Evolutionary conservation across 2,113 vertebrate species (phyloP).

Genomic region (Stercorarius parasiticus): DNA sequence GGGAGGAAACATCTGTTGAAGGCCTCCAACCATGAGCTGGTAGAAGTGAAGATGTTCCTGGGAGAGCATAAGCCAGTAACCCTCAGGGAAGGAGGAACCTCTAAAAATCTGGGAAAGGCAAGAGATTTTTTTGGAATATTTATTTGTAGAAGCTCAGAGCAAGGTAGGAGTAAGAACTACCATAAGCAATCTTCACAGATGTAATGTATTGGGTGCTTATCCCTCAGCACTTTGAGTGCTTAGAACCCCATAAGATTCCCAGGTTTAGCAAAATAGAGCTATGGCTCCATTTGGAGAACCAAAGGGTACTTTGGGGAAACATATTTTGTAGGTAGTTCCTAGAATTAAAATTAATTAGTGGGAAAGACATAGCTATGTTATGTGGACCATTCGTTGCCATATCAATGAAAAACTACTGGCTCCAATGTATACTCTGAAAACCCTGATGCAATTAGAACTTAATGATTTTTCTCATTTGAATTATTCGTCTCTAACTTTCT

Average conservation of each 20-base stretch:
- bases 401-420: neutral
- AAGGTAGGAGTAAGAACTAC: neutral
- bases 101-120: neutral
- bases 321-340: neutral
- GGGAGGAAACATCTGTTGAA: neutral
- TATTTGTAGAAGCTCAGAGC: neutral
- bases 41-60: neutral
- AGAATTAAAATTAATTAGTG: neutral
- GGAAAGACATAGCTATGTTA: neutral
- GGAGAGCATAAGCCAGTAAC: neutral
- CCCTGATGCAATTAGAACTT: neutral
- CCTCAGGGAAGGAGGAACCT: neutral
- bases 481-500: neutral
- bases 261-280: neutral
- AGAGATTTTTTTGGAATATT: neutral
- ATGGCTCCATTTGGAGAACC: neutral
- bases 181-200: neutral
- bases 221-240: neutral
- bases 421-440: neutral
- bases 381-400: neutral
- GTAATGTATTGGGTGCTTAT: neutral
- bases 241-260: neutral
- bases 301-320: neutral
- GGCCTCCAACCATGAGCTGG: neutral
- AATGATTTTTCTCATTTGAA: neutral